Evolutionary conservation across 2,797 vertebrate genomes (phyloP).

Genomic region (Muscicapa striata): DNA sequence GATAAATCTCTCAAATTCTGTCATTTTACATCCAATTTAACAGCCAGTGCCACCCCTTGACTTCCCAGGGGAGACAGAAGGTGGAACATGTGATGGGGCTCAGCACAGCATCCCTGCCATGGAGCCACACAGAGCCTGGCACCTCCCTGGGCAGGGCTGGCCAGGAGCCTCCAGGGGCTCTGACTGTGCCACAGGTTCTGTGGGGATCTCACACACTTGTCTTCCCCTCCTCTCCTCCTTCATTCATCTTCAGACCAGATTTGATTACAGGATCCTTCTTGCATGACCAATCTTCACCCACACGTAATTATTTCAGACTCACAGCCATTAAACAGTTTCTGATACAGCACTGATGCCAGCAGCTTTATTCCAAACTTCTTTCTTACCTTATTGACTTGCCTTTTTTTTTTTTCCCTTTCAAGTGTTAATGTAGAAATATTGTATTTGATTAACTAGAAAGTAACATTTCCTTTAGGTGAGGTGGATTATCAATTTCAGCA

Average conservation of each 20-base stretch:
- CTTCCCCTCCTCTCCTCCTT: background rate
- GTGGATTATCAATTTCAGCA: background rate
- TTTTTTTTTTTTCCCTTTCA: background rate
- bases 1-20: constrained; percentile 50
- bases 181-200: fast-evolving
- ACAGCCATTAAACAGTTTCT: background rate
- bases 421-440: background rate
- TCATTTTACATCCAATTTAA: constrained; percentile 48
- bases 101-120: background rate
- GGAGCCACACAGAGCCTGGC: background rate
- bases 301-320: constrained; percentile 37
- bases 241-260: background rate
- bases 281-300: constrained; percentile 39
- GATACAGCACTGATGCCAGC: background rate
- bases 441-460: constrained; percentile 7
- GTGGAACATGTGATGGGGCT: background rate
- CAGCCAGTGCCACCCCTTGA: background rate
- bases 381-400: background rate
- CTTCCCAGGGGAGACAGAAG: background rate
- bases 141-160: background rate
- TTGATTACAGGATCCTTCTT: background rate
- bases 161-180: background rate
- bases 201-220: background rate
- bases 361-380: background rate
- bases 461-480: constrained; percentile 9